Evolutionary conservation across 2,113 vertebrate species (phyloP).

Genomic region (Centropus unirufus): DNA sequence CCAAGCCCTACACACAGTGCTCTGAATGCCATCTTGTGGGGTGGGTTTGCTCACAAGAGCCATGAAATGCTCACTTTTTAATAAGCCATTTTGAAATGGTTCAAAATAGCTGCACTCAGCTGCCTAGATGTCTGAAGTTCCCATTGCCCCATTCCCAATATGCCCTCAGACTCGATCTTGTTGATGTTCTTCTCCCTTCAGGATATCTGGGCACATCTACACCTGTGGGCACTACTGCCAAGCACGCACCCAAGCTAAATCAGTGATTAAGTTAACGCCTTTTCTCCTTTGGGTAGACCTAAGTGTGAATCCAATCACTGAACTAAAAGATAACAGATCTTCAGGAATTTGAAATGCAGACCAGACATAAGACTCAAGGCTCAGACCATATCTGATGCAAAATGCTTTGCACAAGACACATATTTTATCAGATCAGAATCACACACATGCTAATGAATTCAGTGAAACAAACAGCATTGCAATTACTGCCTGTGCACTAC

Average conservation of each 20-base stretch:
- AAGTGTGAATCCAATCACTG: not conserved
- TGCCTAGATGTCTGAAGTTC: not conserved
- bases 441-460: not conserved
- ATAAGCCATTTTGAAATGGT: not conserved
- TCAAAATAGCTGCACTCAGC: not conserved
- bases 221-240: not conserved
- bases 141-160: not conserved
- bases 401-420: not conserved
- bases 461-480: constrained; percentile 5
- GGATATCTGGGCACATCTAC: not conserved
- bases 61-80: accelerated
- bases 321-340: not conserved
- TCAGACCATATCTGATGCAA: not conserved
- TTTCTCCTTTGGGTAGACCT: not conserved
- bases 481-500: not conserved
- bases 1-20: not conserved
- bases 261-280: not conserved
- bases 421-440: not conserved
- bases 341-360: not conserved
- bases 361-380: not conserved
- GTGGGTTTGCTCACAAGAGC: not conserved
- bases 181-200: not conserved
- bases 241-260: not conserved
- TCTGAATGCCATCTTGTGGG: not conserved
- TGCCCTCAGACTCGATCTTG: not conserved